Evolutionary conservation across 1,140 invertebrate species (phyloP), one percentile per base, ranked within the genome.

Genomic region (Drosophila nikananu): DNA sequence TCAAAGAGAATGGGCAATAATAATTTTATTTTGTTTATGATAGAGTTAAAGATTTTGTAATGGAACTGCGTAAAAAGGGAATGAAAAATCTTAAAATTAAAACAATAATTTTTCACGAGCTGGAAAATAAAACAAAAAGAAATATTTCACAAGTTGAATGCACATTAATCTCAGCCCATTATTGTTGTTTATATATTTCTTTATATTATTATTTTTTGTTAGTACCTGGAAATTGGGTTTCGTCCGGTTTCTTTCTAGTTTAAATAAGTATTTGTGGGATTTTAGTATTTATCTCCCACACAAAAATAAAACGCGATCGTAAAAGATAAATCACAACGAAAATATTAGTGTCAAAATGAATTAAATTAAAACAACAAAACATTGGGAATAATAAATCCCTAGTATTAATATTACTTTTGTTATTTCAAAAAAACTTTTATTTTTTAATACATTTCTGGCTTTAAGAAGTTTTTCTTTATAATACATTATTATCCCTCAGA

Each of bases 1-100:
- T 60, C 52, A 72, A 59, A 70, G 44, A 32, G 35, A 71, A 70
- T 27, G 35, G 13, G 23, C 25, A n/a, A 41, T 48, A 71, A 51
- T 41, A 35, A 49, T n/a, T 25, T 35, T 25, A 32, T 19, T 25
- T 32, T 54, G 13, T 21, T 35, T 9, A 6, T 52, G 17, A 27
- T 48, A 10, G 5, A 19, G 48, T 52, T 27, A 6, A 15, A 52
- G 6, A 23, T 15, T 37, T 62, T 54, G 44, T 32, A 32, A 12
- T 8, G 32, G 10, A 32, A 32, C 32, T 32, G 32, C 32, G 32
- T 10, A 12, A 12, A 32, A 3, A 32, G 10, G 44, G 35, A 17
- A 30, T 25, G 21, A 21, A 39, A n/a, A 41, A 57, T 23, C 13
- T 17, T 1, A 17, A 15, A 21, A 52, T 13, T 19, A 12, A 17